Evolutionary conservation across 2,113 vertebrate species (phyloP).

Genomic region (Sinocyclocheilus anshuiensis): DNA sequence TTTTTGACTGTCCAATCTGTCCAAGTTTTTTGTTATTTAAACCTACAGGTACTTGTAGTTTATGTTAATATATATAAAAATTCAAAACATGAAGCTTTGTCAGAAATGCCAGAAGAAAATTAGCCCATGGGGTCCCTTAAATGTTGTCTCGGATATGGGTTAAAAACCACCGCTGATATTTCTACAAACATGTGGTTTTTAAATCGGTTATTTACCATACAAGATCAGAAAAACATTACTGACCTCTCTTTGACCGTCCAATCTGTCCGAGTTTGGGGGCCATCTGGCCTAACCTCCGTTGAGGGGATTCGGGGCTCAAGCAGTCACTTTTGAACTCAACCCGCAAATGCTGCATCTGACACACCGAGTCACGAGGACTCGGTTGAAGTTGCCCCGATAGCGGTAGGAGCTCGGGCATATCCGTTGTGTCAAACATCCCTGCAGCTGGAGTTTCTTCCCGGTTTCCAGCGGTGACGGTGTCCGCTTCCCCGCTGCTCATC

Average conservation of each 20-base stretch:
- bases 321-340: constrained; percentile 21
- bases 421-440: constrained; percentile 47
- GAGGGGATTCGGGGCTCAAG: constrained; percentile 53
- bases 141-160: too few species aligned
- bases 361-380: constrained; percentile 31
- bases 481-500: constrained; percentile 37
- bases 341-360: constrained; percentile 22
- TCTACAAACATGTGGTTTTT: not conserved
- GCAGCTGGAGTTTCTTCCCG: constrained; percentile 13
- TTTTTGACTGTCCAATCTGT: too few species aligned
- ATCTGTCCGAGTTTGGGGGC: constrained; percentile 61
- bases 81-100: too few species aligned
- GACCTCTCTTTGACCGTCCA: constrained; percentile 60
- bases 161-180: too few species aligned
- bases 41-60: too few species aligned
- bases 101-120: too few species aligned
- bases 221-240: not conserved
- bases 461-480: constrained; percentile 18
- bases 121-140: too few species aligned
- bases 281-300: constrained; percentile 52
- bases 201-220: not conserved
- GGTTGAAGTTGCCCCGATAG: constrained; percentile 17
- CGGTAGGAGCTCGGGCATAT: constrained; percentile 55
- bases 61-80: too few species aligned
- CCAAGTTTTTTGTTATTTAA: too few species aligned